Evolutionary conservation across 2,113 vertebrate genomes (phyloP), one percentile per base, ranked within the genome.

Genomic region (Chascanopsetta lugubris): DNA sequence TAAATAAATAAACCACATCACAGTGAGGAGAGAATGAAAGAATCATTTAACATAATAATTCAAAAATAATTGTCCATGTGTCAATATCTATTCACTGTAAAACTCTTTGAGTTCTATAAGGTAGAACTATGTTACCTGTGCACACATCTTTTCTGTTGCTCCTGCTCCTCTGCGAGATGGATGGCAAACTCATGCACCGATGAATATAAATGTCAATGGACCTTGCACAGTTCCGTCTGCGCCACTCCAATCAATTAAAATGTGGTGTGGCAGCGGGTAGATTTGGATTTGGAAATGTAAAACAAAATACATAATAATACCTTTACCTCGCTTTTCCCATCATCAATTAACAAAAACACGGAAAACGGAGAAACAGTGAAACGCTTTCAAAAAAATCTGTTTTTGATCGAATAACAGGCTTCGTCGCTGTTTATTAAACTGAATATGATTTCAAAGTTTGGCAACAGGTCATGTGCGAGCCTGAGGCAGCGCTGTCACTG

Each of bases 401-500:
- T 59, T 48, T 20, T 42, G 20, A 48, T 29, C 29, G 40, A 17
- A 60, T 17, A 24, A 17, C 34, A 49, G 36, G 51, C 8, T 12
- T 58, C 27, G 13, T 46, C 7, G 1, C 22, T 8, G 22, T 40
- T n/a, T 48, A 47, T 66, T 29, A 46, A 21, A 42, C 11, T 47
- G 56, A 73, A 32, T 1, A 67, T 45, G 18, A 67, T 55, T 69
- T 63, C 43, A 58, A 38, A 46, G 69, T 53, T 64, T 55, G 60
- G 10, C 46, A 17, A 30, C 24, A 73, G 54, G 64, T 63, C 69
- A 64, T 2, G 3, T 22, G 61, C 74, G 57, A 61, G 50, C 40
- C 42, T 67, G 8, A 63, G 54, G 48, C 22, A 9, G 32, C 40
- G 72, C 29, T 55, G 56, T 72, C 25, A 26, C 5, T 51, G 27